Percentiles rank a stretch among this genome's conserved stretches.
These are phyloP conservation scores for Pterophyllum scalare DNA, from an alignment of 2,113 vertebrate species.

Conservation along the genomic window DNA sequence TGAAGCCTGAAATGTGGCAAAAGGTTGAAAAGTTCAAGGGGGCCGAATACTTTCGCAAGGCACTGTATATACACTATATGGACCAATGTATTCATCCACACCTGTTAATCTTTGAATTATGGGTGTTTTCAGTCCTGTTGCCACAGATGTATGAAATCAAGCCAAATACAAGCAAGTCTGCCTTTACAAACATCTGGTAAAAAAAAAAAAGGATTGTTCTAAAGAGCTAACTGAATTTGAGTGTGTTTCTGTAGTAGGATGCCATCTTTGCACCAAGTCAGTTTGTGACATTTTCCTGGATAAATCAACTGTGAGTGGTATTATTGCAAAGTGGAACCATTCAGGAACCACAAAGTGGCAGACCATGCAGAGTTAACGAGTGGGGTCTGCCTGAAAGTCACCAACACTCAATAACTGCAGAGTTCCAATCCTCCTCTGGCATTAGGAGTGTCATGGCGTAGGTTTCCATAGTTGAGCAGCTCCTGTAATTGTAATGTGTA, in stretches of 20 bases:
- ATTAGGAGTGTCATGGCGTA: neutral
- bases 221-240: too few species aligned
- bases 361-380: neutral
- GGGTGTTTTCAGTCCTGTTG: neutral
- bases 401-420: neutral
- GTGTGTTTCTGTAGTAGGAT: too few species aligned
- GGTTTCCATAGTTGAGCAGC: neutral
- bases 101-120: neutral
- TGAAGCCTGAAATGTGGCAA: too few species aligned
- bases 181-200: too few species aligned
- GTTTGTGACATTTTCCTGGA: neutral
- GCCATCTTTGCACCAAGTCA: too few species aligned
- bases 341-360: neutral
- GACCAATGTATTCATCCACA: rapidly evolving
- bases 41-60: too few species aligned
- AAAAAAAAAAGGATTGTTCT: too few species aligned
- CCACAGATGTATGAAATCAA: neutral
- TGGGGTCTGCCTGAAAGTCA: neutral
- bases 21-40: too few species aligned
- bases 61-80: neutral
- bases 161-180: neutral
- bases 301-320: neutral
- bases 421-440: neutral
- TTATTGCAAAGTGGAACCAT: neutral
- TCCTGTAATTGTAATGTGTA: neutral